These are phyloP conservation scores for Caenorhabditis sp. DNA, from an alignment of 2,888 invertebrate genomes.

Conservation along the genomic window DNA sequence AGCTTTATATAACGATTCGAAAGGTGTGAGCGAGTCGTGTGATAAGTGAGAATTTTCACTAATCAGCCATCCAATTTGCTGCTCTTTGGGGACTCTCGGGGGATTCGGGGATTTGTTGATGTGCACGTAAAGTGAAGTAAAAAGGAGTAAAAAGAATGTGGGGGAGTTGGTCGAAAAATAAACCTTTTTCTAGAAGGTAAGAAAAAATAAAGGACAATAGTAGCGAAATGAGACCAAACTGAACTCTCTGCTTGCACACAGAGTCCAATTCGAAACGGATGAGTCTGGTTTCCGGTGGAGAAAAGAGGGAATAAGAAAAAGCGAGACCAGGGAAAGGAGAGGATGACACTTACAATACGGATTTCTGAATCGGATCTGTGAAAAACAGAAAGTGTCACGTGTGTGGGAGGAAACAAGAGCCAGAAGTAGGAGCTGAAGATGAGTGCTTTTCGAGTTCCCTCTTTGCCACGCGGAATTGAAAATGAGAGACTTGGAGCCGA, in stretches of 20 bases:
- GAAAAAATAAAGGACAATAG: conserved; percentile 49
- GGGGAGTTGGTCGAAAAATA: conserved; percentile 7
- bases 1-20: neutral
- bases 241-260: conserved; percentile 22
- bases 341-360: conserved; percentile 13
- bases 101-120: neutral
- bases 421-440: conserved; percentile 21
- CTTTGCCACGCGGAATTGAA: conserved; percentile 49
- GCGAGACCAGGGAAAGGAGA: neutral
- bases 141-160: conserved; percentile 21
- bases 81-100: neutral
- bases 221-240: conserved; percentile 35
- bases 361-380: conserved; percentile 6
- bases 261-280: conserved; percentile 35
- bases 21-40: neutral
- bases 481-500: conserved; percentile 36
- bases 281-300: conserved; percentile 35
- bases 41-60: conserved; percentile 25
- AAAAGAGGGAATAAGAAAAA: neutral
- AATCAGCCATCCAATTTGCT: conserved; percentile 28
- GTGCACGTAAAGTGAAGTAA: conserved; percentile 25
- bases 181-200: conserved; percentile 22
- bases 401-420: conserved; percentile 16
- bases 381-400: conserved; percentile 37
- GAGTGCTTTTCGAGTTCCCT: conserved; percentile 54